These are phyloP conservation scores for Hyles vespertilio DNA, from an alignment of 1,140 invertebrate species.

Conservation along the genomic window DNA sequence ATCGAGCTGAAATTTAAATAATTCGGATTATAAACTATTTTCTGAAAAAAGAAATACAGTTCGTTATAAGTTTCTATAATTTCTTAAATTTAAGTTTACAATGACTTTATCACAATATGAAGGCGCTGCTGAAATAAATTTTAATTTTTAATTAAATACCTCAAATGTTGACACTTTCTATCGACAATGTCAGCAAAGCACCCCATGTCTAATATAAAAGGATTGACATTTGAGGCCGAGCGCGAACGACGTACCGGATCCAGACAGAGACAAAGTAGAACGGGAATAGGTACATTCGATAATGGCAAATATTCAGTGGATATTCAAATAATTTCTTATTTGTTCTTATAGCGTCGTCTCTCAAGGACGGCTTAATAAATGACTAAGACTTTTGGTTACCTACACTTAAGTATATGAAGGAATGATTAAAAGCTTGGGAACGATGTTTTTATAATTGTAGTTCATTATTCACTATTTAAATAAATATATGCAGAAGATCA, in stretches of 20 bases:
- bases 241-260: slow-evolving; percentile 63
- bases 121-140: too few relatives aligned
- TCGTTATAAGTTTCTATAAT: too few relatives aligned
- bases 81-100: too few relatives aligned
- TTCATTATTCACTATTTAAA: neutral
- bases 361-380: slow-evolving; percentile 5
- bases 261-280: slow-evolving; percentile 53
- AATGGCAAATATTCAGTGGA: slow-evolving; percentile 48
- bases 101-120: too few relatives aligned
- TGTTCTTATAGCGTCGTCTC: slow-evolving; percentile 12
- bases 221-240: slow-evolving; percentile 66
- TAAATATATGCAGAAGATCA: too few relatives aligned
- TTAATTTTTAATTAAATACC: too few relatives aligned
- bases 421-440: neutral
- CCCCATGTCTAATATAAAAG: slow-evolving; percentile 60
- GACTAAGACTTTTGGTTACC: neutral
- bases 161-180: neutral
- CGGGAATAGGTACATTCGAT: slow-evolving; percentile 33
- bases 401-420: too few relatives aligned
- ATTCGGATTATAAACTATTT: too few relatives aligned
- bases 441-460: neutral
- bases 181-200: slow-evolving; percentile 7
- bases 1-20: too few relatives aligned
- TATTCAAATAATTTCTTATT: slow-evolving; percentile 38
- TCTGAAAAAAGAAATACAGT: too few relatives aligned